phyloP scores from a whole-genome alignment of 2,888 invertebrate species.

The Idaea biselata region DNA sequence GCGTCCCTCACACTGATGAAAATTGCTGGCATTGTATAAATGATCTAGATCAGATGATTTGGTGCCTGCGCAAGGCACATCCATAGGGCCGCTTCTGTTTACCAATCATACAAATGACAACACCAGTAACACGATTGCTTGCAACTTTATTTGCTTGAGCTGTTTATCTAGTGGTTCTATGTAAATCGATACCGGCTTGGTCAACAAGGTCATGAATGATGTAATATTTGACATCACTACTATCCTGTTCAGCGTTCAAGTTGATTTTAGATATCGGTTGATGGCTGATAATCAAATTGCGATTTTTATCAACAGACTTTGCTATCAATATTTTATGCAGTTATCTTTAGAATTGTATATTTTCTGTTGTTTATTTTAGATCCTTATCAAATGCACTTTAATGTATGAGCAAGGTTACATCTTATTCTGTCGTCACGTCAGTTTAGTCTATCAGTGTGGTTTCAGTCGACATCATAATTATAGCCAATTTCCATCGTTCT shows the following conservation, averaged over 20 bases:
- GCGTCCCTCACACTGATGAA: too few relatives aligned
- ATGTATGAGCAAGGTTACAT: not conserved
- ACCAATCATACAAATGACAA: not conserved
- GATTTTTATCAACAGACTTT: constrained; percentile 5
- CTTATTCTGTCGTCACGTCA: too few relatives aligned
- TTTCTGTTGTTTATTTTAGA: not conserved
- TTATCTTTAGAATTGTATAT: not conserved
- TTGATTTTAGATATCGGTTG: constrained; percentile 19
- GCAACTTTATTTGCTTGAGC: constrained; percentile 15
- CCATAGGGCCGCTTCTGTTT: constrained; percentile 5
- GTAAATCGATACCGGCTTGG: constrained; percentile 29
- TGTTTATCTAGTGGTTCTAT: constrained; percentile 30
- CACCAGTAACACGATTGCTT: not conserved
- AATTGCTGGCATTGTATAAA: too few relatives aligned
- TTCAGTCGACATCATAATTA: too few relatives aligned
- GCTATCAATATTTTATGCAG: not conserved
- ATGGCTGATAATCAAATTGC: constrained; percentile 17
- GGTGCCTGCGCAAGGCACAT: constrained; percentile 6
- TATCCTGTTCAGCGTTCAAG: constrained; percentile 42
- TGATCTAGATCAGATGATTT: not conserved
- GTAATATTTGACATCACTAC: constrained; percentile 59
- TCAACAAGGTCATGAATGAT: constrained; percentile 49
- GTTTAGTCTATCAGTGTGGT: too few relatives aligned
- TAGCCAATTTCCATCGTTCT: too few relatives aligned
- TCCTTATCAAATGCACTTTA: not conserved